Evolutionary conservation across 1,140 invertebrate species (phyloP).

Genomic region (Cyphomyrmex costatus): DNA sequence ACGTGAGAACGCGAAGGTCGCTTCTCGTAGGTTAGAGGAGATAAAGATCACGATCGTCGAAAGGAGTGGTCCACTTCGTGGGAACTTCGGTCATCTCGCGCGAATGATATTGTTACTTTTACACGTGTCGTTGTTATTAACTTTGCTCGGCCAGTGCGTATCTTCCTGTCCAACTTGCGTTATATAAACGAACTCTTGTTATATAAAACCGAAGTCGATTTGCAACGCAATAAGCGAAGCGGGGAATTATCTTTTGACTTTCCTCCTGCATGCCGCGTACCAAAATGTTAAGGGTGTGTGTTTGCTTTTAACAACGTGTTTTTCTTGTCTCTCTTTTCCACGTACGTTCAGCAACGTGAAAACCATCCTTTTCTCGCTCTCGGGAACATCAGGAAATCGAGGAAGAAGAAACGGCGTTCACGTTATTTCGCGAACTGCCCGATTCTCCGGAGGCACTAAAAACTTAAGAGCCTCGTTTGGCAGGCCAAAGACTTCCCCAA

Average conservation of each 20-base stretch:
- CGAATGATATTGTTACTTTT: slow-evolving; percentile 54
- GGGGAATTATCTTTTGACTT: slow-evolving; percentile 16
- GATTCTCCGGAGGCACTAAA: slow-evolving; percentile 48
- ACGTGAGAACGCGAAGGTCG: slow-evolving; percentile 50
- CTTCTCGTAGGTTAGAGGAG: background rate
- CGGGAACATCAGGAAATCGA: slow-evolving; percentile 20
- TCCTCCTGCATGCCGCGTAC: background rate
- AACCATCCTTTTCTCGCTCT: background rate
- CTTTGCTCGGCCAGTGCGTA: slow-evolving; percentile 9
- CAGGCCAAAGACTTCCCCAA: slow-evolving; percentile 40
- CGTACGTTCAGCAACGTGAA: slow-evolving; percentile 21
- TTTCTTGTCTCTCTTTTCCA: background rate
- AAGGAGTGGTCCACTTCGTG: slow-evolving; percentile 34
- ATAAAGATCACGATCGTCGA: slow-evolving; percentile 6
- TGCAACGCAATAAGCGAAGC: background rate
- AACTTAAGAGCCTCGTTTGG: slow-evolving; percentile 59
- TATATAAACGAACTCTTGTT: slow-evolving; percentile 46
- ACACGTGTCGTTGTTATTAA: slow-evolving; percentile 10
- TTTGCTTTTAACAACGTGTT: background rate
- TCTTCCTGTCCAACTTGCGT: slow-evolving; percentile 30
- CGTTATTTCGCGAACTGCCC: slow-evolving; percentile 41
- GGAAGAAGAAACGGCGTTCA: slow-evolving; percentile 24
- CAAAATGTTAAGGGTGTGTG: background rate
- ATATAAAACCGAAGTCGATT: slow-evolving; percentile 48
- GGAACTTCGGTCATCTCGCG: background rate